These are phyloP conservation scores for Excalfactoria chinensis DNA, from an alignment of 2,113 vertebrate genomes.

Conservation along the genomic window DNA sequence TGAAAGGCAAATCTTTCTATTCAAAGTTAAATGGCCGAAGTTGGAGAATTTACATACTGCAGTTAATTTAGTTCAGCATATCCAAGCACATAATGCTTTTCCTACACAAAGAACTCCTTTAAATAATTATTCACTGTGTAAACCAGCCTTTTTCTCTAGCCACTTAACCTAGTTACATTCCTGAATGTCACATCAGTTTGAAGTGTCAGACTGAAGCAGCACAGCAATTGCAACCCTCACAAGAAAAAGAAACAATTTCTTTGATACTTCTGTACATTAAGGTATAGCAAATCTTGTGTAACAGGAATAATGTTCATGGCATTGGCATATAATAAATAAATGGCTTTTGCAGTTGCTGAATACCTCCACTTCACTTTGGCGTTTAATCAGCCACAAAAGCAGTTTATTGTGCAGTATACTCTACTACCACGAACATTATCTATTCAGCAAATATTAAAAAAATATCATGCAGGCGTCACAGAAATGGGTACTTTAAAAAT, in stretches of 20 bases:
- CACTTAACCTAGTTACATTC: constrained; percentile 22
- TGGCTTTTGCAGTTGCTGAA: constrained; percentile 55
- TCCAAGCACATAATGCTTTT: background rate
- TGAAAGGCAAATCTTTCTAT: background rate
- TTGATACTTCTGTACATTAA: constrained; percentile 53
- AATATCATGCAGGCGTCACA: constrained; percentile 53
- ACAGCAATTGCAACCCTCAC: constrained; percentile 20
- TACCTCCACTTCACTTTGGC: constrained; percentile 57
- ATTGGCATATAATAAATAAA: constrained; percentile 66
- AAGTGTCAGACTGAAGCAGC: constrained; percentile 55
- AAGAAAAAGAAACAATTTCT: constrained; percentile 68
- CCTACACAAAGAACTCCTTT: background rate
- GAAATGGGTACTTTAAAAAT: constrained; percentile 53
- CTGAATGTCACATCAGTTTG: background rate
- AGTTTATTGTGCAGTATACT: constrained; percentile 62
- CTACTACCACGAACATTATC: constrained; percentile 49
- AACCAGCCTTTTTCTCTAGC: constrained; percentile 19
- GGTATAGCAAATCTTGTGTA: constrained; percentile 74
- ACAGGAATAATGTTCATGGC: constrained; percentile 64
- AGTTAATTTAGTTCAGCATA: background rate
- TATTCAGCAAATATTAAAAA: constrained; percentile 72
- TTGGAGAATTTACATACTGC: background rate
- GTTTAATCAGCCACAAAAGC: constrained; percentile 74
- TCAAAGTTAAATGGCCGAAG: background rate
- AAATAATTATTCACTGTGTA: constrained; percentile 39